These are phyloP conservation scores for Saimiri boliviensis DNA, from an alignment of 2,113 vertebrate species.

Conservation along the genomic window DNA sequence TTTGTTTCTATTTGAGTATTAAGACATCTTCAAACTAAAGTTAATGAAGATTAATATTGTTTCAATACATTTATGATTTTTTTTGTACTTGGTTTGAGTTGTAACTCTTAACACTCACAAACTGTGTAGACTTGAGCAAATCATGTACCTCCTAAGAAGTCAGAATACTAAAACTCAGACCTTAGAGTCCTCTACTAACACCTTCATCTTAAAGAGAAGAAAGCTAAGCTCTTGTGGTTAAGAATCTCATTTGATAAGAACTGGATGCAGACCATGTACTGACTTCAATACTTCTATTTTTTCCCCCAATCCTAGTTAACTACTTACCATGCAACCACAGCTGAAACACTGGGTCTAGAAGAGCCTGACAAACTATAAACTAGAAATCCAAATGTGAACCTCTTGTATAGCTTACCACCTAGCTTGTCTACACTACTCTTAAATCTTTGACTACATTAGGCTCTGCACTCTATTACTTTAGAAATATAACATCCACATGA, in stretches of 20 bases:
- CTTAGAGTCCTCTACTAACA: background rate
- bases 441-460: background rate
- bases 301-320: background rate
- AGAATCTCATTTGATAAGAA: background rate
- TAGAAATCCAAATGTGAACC: background rate
- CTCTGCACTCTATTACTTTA: background rate
- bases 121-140: background rate
- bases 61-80: background rate
- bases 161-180: background rate
- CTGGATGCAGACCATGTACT: background rate
- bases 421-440: background rate
- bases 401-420: background rate
- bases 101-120: background rate
- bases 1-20: background rate
- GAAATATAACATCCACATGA: background rate
- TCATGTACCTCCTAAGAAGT: background rate
- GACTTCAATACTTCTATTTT: background rate
- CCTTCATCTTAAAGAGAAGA: background rate
- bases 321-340: background rate
- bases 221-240: background rate
- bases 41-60: background rate
- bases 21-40: background rate
- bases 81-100: background rate
- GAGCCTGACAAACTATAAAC: background rate
- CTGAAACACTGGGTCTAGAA: background rate